These are phyloP conservation scores for Onychomys leucogaster DNA, from an alignment of 2,797 vertebrate species.

Conservation along the genomic window DNA sequence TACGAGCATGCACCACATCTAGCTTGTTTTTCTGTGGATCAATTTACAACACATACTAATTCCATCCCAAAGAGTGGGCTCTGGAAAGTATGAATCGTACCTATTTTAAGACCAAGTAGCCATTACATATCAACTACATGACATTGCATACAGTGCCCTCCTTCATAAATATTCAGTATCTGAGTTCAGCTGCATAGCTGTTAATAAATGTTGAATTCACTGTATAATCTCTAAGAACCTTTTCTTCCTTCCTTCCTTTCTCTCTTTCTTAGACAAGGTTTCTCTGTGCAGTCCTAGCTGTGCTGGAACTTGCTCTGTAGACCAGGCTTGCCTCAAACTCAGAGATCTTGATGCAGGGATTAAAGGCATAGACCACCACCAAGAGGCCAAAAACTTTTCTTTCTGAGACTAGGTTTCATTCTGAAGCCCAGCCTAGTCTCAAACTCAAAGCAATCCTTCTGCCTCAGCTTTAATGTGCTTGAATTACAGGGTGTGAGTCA, in stretches of 20 bases:
- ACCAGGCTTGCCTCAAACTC: not conserved
- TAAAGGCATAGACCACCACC: not conserved
- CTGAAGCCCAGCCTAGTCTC: not conserved
- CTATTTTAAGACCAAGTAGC: constrained; percentile 37
- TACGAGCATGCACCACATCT: not conserved
- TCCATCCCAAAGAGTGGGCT: constrained; percentile 20
- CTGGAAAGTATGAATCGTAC: constrained; percentile 9
- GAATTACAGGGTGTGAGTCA: not conserved
- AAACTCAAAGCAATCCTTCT: not conserved
- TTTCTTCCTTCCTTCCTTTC: not conserved
- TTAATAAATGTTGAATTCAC: constrained; percentile 53
- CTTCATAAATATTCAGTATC: not conserved
- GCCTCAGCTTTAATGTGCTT: not conserved
- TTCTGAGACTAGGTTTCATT: not conserved
- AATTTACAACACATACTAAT: constrained; percentile 17
- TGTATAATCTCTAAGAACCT: constrained; percentile 10
- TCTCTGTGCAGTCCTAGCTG: not conserved
- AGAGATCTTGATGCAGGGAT: not conserved
- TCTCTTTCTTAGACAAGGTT: not conserved
- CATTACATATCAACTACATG: not conserved
- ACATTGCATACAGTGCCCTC: not conserved
- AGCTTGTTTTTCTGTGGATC: not conserved
- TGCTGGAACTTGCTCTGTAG: not conserved
- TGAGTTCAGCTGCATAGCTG: constrained; percentile 6
- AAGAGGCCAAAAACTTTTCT: not conserved